Conservation (phyloP, 2,888 invertebrate genomes). For the Amiota minor region DNA sequence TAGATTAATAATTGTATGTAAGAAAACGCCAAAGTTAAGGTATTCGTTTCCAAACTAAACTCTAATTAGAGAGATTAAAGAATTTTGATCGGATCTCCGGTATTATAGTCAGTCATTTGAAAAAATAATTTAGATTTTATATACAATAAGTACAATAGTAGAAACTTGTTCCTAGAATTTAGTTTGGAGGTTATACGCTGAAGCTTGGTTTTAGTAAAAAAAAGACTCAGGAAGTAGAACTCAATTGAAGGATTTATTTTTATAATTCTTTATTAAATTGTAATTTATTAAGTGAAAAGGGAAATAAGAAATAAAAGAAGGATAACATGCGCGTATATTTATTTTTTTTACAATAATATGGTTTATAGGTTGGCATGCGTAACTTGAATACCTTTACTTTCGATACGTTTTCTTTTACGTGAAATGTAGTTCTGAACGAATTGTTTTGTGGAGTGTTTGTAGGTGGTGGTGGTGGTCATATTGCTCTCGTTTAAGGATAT, state of each 20-base stretch:
- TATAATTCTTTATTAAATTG: conserved; percentile 22
- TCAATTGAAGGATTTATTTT: conserved; percentile 33
- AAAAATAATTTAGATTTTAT: too few relatives aligned
- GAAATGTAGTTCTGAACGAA: conserved; percentile 72
- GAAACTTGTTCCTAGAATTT: conserved; percentile 47
- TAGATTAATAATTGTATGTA: conserved; percentile 23
- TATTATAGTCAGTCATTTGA: too few relatives aligned
- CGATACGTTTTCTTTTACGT: conserved; percentile 73
- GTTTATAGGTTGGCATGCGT: conserved; percentile 40
- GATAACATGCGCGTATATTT: conserved; percentile 49
- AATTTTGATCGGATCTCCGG: too few relatives aligned
- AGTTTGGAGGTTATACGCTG: conserved; percentile 64
- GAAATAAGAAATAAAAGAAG: conserved; percentile 46
- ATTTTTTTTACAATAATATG: conserved; percentile 25
- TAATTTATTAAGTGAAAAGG: conserved; percentile 35
- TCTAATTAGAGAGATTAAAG: conserved; percentile 12
- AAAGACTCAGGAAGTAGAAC: conserved; percentile 47
- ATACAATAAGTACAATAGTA: too few relatives aligned
- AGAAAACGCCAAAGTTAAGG: conserved; percentile 71
- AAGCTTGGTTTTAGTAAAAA: conserved; percentile 16
- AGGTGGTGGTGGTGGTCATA: conserved; percentile 63
- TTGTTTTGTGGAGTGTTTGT: conserved; percentile 69
- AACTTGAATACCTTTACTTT: conserved; percentile 73
- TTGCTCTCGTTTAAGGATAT: conserved; percentile 67
- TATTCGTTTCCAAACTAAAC: conserved; percentile 71